Base-by-base conservation (phyloP, 92 coral and sea anemone species). In the Actinernus sp. region DNA sequence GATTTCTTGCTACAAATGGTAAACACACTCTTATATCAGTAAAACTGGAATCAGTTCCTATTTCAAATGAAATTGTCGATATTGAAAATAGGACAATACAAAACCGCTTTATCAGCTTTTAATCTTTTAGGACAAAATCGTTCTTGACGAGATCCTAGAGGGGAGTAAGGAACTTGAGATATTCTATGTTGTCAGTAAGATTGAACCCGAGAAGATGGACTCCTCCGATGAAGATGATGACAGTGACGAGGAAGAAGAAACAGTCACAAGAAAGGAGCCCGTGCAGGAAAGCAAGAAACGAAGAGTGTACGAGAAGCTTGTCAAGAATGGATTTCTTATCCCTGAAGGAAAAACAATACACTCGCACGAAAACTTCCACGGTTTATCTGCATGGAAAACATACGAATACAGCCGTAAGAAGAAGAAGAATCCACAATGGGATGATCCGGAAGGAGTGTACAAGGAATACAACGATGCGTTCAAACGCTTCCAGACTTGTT, bases 131-230 rank as follows among this genome's bases (percentile, higher is more conserved):
- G 90, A 84, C 27, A 68, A 74, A 55, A 55, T 59, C 11, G 90
- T 77, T n/a, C 59, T 84, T 20, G 48, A 51, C 28, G 90, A 84
- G 43, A 84, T 84, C 39, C 72, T 26, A 25, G 61, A 68, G 26
- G 31, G 41, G 56, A 41, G 45, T 1, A 31, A 39, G 11, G 72
- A 60, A 14, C 36, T 85, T 65, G 71, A 58, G 7, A 78, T 85
- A 3, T 85, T 85, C 50, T 85, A 50, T 49, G 91, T 78, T 19
- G 91, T 85, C 28, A 85, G 77, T 36, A 85, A 85, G 27, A 68
- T 85, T n/a, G 91, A 85, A 30, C 91, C 91, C 25, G 76, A 70
- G 31, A 82, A 71, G 26, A 32, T 41, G 31, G 77, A 78, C 61
- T 79, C 87, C 14, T 71, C 86, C 26, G 91, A 71, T 25, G 91